Evolutionary conservation across 2,888 invertebrate genomes (phyloP).

Genomic region (Diadromus collaris): DNA sequence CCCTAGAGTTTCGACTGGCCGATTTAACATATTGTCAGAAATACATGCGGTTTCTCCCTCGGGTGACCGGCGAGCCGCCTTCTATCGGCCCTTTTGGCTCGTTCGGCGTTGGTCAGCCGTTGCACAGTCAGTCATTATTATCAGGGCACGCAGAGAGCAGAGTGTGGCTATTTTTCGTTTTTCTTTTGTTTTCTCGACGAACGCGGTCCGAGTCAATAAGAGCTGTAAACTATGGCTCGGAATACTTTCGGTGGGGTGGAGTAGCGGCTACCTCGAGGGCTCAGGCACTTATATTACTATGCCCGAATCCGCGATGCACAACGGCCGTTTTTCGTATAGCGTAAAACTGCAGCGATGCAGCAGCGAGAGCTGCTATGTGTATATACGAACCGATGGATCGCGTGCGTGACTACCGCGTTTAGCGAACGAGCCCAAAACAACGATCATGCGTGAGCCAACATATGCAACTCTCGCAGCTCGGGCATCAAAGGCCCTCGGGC

Average conservation of each 20-base stretch:
- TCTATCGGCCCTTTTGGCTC: conserved; percentile 5
- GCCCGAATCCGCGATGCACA: conserved; percentile 44
- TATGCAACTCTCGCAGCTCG: conserved; percentile 63
- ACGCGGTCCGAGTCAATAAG: conserved; percentile 50
- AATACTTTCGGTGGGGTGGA: conserved; percentile 46
- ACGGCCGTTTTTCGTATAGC: conserved; percentile 39
- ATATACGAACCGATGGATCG: conserved; percentile 16
- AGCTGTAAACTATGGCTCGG: conserved; percentile 35
- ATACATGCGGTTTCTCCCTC: conserved; percentile 14
- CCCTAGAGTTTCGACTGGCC: neutral
- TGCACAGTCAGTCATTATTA: conserved; percentile 44
- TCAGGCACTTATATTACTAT: conserved; percentile 52
- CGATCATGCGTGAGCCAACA: conserved; percentile 67
- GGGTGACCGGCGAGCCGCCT: neutral
- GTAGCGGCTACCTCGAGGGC: conserved; percentile 55
- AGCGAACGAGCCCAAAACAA: conserved; percentile 61
- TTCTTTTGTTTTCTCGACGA: conserved; percentile 41
- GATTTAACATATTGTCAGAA: conserved; percentile 9
- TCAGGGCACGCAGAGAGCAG: conserved; percentile 27
- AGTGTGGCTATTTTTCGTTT: conserved; percentile 11
- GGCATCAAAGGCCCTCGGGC: conserved; percentile 51
- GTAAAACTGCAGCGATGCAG: conserved; percentile 51
- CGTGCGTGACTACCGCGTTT: conserved; percentile 74
- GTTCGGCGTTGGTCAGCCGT: conserved; percentile 42
- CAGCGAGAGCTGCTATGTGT: conserved; percentile 13